Conservation (phyloP, 2,888 invertebrate species). For the Vanessa cardui region DNA sequence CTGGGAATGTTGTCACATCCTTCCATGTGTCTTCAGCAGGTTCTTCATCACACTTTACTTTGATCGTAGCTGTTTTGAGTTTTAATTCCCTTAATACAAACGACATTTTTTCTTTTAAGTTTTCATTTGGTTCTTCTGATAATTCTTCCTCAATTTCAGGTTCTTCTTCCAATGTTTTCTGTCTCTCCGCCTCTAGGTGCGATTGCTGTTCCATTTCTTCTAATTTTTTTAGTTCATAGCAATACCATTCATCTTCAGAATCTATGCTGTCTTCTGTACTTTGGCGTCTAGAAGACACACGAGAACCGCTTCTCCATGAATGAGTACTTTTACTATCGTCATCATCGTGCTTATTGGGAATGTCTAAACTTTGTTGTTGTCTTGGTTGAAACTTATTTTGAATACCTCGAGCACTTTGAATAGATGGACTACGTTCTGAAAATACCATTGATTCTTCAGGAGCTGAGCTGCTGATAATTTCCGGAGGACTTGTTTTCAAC, state of each 20-base stretch:
- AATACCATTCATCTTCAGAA: conserved; percentile 96
- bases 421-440: conserved; percentile 86
- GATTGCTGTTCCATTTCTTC: conserved; percentile 93
- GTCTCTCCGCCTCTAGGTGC: conserved; percentile 85
- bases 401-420: conserved; percentile 83
- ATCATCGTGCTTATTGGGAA: conserved; percentile 89
- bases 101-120: conserved; percentile 90
- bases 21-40: conserved; percentile 71
- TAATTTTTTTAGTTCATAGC: conserved; percentile 92
- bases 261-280: conserved; percentile 97
- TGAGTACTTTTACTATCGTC: conserved; percentile 94
- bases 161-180: conserved; percentile 83
- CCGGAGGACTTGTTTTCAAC: conserved; percentile 65
- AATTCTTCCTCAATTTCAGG: conserved; percentile 80
- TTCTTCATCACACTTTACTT: conserved; percentile 70
- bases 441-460: conserved; percentile 78
- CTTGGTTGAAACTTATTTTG: conserved; percentile 84
- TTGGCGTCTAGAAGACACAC: conserved; percentile 93
- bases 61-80: conserved; percentile 84
- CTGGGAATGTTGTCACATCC: conserved; percentile 76
- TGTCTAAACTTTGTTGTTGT: conserved; percentile 91
- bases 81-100: conserved; percentile 89
- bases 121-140: conserved; percentile 83
- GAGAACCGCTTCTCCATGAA: conserved; percentile 92
- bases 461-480: conserved; percentile 64